Base-by-base conservation (phyloP, 1,140 invertebrate genomes). In the Vollenhovia emeryi region DNA sequence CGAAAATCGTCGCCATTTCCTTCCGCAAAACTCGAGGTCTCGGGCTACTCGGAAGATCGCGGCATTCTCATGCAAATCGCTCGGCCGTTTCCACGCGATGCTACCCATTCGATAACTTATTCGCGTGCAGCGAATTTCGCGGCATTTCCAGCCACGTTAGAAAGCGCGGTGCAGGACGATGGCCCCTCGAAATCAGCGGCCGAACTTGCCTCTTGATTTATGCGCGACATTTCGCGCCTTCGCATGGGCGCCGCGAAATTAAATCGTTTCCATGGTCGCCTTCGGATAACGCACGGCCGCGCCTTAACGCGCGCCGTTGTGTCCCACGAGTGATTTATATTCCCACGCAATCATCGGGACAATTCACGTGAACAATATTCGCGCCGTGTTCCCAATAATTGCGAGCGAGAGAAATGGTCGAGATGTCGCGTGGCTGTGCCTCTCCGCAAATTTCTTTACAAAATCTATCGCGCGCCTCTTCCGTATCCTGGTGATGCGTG, bases 231-330 rank as follows among this genome's bases (percentile, higher is more conserved):
- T 36, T 36, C 13, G 59, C 11, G 24, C 21, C 11, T 62, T 76
- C 36, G 24, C 50, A 15, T 11, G 3, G 21, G 21, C 33, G 27
- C 43, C 27, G 9, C 60, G 48, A 62, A 85, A 66, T 79, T 55
- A 85, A 80, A 85, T 80, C 75, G 50, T n/a, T 68, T 80, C 27
- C 36, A 57, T 48, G 83, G 24, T 78, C 76, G 75, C 74, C 50
- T 74, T 73, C 57, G 62, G 45, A 64, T 21, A 83, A 33, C 21
- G 78, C 30, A 43, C 33, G 21, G 68, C 50, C 24, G 69, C 79
- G 60, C 69, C 27, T 59, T 84, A 33, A 69, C 62, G 27, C 48
- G 24, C 27, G 36, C 18, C 21, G 55, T 62, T 76, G 43, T 68
- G 30, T 76, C 40, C 24, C 30, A 21, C 55, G 36, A 50, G 27